Evolutionary conservation across 2,113 vertebrate genomes (phyloP), one percentile per base, ranked within the genome.

Genomic region (Hippocampus zosterae): DNA sequence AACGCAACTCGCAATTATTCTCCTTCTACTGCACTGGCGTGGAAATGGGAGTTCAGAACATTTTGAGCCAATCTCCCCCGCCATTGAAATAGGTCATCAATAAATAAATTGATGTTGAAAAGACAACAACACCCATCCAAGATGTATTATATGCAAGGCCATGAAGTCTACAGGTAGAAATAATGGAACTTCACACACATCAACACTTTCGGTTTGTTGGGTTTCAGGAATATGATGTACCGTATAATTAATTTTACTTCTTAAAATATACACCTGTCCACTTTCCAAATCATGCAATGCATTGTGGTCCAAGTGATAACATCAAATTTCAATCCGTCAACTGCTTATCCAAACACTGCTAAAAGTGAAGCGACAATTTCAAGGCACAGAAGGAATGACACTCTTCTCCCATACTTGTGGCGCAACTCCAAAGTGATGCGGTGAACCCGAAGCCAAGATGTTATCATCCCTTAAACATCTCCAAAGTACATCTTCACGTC

Each of bases 401-500:
- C 50, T 69, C 71, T 68, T 65, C 66, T 68, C 29, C 10, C 19
- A 41, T 76, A 75, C 76, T 64, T 61, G 74, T 65, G 41, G 41
- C 65, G 71, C 74, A 65, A 75, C 72, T 75, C 67, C 67, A 0
- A 70, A 46, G 41, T 74, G 33, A 55, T 73, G 57, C 25, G 0
- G 44, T 69, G 57, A 78, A 69, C 71, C 71, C 41, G 27, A 77
- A 65, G 73, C 65, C 10, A 41, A 65, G 70, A 76, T 77, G 64
- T 71, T 86, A 88, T 91, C 85, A 44, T 62, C 67, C 46, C 40
- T 37, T 77, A 81, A 81, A 81, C 66, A 83, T 90, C 87, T 85
- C 68, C 70, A 76, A 27, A 72, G 78, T 71, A 69, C 80, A 87
- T 82, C 84, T 83, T 84, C 79, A 78, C 16, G 69, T 74, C 46